Base-by-base conservation (phyloP, 2,113 vertebrate genomes). In the Cavia aperea region DNA sequence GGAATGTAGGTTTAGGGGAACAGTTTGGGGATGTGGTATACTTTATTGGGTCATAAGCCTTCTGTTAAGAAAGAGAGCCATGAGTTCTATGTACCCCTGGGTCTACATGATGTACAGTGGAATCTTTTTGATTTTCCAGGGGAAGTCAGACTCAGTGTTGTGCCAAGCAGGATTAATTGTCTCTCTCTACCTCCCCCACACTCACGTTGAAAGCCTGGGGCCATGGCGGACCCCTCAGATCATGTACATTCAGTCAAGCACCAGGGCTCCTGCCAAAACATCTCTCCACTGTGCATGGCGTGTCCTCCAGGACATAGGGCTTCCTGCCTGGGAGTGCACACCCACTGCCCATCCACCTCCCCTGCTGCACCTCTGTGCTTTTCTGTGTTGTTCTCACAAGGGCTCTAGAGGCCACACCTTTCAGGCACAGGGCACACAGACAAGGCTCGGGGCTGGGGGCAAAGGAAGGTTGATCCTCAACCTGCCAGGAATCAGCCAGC, bases 101-200 rank as follows among this genome's bases (percentile, higher is more conserved):
- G 79, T 86, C 81, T 62, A 8, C 13, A 5, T 60, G 51, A 68
- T 11, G 24, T 12, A 21, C 4, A 51, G 75, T 51, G 21, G 86
- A 92, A 81, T 56, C 36, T 62, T 92, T 46, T 77, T 75, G 75
- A 31, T 86, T 82, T 93, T 82, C 82, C 86, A 88, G 88, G 68
- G 77, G 66, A 75, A 66, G 65, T 86, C n/a, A 43, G 58, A 39
- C 19, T 56, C 90, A 39, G 5, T 72, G 14, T 4, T 36, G 18
- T 62, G 54, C 72, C 62, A 83, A 86, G 46, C 21, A 49, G 56
- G 24, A 62, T 15, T 88, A 73, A 16, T 56, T 33, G 19, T 68
- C 68, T 79, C 51, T 51, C 65, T 81, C 43, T 4, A 3, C 29
- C 81, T 83, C 49, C 26, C 14, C 79, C 36, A n/a, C 81, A 56